Percentiles rank a stretch among this genome's conserved stretches.
These are phyloP conservation scores for Lamprotornis superbus DNA, from an alignment of 2,113 vertebrate genomes.

Conservation along the genomic window DNA sequence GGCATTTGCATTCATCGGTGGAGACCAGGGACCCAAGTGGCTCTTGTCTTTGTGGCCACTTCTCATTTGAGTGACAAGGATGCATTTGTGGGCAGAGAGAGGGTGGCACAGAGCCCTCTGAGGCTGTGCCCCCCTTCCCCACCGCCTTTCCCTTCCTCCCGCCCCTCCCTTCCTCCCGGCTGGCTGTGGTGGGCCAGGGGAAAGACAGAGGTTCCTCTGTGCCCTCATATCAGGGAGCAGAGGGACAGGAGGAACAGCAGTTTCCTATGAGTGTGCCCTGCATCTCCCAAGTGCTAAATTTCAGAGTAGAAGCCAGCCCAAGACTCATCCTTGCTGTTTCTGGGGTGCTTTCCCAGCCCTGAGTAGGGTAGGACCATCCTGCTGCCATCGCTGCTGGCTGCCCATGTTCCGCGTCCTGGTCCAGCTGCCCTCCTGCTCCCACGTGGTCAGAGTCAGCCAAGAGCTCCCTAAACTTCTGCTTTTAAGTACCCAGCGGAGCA, in stretches of 20 bases:
- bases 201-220: conserved; percentile 21
- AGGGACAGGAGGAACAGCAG: background rate
- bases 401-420: fast-evolving
- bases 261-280: background rate
- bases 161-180: background rate
- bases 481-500: background rate
- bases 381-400: background rate
- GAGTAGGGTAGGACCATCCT: background rate
- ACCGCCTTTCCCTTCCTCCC: background rate
- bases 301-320: background rate
- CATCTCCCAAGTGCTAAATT: background rate
- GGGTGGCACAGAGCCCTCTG: background rate
- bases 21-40: background rate
- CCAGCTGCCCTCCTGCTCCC: background rate
- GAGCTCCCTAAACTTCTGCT: background rate
- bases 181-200: background rate
- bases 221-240: background rate
- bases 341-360: background rate
- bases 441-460: background rate
- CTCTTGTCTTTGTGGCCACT: conserved; percentile 1
- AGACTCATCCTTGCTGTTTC: background rate
- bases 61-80: conserved; percentile 46
- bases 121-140: background rate
- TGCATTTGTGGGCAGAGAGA: background rate
- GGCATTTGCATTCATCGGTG: conserved; percentile 43